A percentile compares a stretch with the other conserved stretches of the same genome.
Conservation (phyloP, 2,797 vertebrate species). For the Thripadectes ignobilis region DNA sequence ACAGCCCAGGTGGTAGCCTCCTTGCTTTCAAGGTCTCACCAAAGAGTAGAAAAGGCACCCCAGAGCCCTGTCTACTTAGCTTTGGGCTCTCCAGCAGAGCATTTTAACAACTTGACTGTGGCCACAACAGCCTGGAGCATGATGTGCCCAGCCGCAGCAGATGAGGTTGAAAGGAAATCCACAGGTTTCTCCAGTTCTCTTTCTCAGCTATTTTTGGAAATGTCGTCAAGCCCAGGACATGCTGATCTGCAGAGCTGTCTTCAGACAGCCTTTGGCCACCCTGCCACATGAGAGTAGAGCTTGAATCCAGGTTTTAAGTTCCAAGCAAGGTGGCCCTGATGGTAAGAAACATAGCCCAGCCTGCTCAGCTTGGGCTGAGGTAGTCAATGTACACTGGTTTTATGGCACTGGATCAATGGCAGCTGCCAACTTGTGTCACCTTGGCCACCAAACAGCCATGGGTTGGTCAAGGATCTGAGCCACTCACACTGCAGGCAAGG, state of each 20-base stretch:
- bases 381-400: neutral
- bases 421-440: neutral
- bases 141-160: neutral
- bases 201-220: conserved; percentile 25
- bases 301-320: neutral
- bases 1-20: neutral
- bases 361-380: neutral
- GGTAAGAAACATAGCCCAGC: neutral
- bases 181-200: neutral
- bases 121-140: neutral
- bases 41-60: fast-evolving
- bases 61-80: neutral
- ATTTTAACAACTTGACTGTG: neutral
- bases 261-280: neutral
- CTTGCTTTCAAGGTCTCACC: neutral
- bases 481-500: neutral
- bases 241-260: neutral
- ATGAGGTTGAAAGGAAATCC: conserved; percentile 25
- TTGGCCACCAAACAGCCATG: neutral
- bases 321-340: neutral
- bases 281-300: neutral
- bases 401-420: neutral
- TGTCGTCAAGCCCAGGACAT: neutral
- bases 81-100: neutral
- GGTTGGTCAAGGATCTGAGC: neutral